Percentiles rank a stretch among this genome's conserved stretches.
Conservation (phyloP, 2,888 invertebrate genomes). For the Acleris sparsana region DNA sequence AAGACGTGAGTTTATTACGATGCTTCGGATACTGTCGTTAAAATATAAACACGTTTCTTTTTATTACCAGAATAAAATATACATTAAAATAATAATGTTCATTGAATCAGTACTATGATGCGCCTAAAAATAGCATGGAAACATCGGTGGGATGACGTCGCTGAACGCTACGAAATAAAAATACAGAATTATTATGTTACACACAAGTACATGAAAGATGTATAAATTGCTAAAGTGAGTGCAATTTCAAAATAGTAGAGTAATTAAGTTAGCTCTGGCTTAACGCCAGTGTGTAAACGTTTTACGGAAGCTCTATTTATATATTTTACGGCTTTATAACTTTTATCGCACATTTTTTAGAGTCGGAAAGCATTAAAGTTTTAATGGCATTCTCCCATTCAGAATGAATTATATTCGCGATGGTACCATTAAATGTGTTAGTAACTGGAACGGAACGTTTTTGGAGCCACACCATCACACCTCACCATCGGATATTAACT, state of each 20-base stretch:
- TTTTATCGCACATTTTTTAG: conserved; percentile 29
- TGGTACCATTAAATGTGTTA: conserved; percentile 6
- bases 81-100: conserved; percentile 25
- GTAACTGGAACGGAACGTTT: conserved; percentile 10
- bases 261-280: conserved; percentile 34
- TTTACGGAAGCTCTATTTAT: conserved; percentile 27
- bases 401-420: conserved; percentile 22
- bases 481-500: background rate
- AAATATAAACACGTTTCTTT: conserved; percentile 26
- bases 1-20: conserved; percentile 30
- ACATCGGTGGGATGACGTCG: conserved; percentile 2
- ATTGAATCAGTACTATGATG: conserved; percentile 7
- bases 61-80: conserved; percentile 30
- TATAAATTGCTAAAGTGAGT: background rate
- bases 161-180: background rate
- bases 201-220: background rate
- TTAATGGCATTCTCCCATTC: conserved; percentile 28
- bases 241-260: conserved; percentile 4
- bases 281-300: conserved; percentile 27
- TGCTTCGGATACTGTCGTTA: conserved; percentile 30
- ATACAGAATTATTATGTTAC: background rate
- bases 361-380: conserved; percentile 27
- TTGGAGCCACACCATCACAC: background rate
- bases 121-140: conserved; percentile 14
- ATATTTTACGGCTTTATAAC: conserved; percentile 30